A percentile compares a stretch with the other conserved stretches of the same genome.
phyloP scores from a whole-genome alignment of 2,888 invertebrate genomes.

The Tiphia femorata region DNA sequence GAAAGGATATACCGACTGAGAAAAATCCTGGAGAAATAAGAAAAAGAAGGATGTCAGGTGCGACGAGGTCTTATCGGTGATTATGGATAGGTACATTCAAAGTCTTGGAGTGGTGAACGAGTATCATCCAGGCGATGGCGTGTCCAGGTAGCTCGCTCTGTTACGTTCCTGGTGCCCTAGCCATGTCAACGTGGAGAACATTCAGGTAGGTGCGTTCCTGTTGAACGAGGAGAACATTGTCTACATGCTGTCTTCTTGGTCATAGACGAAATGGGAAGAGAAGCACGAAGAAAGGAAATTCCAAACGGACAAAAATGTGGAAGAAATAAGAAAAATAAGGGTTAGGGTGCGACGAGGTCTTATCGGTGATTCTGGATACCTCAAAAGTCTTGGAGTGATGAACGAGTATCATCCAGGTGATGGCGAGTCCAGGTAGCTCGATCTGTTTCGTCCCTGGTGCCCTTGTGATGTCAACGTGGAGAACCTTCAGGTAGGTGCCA shows the following conservation, averaged over 20 bases:
- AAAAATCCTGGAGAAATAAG: neutral
- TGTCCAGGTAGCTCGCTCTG: conserved; percentile 58
- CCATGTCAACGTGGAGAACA: too few species aligned
- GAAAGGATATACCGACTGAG: neutral
- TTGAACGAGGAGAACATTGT: neutral
- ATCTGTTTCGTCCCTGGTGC: conserved; percentile 49
- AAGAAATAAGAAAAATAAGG: conserved; percentile 1
- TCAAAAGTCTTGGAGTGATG: conserved; percentile 48
- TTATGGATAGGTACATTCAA: conserved; percentile 54
- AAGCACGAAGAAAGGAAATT: conserved; percentile 9
- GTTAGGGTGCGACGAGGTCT: conserved; percentile 30
- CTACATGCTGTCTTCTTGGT: too few species aligned
- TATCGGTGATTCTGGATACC: conserved; percentile 57
- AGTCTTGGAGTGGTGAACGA: conserved; percentile 51
- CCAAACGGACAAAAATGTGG: neutral
- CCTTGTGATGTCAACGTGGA: too few species aligned
- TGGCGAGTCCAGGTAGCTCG: conserved; percentile 56
- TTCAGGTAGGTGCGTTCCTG: too few species aligned
- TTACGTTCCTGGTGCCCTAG: conserved; percentile 46
- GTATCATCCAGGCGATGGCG: conserved; percentile 46
- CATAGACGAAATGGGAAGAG: conserved; percentile 27
- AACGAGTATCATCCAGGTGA: conserved; percentile 51
- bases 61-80: conserved; percentile 49
- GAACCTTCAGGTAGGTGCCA: too few species aligned
- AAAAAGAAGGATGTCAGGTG: conserved; percentile 2